Evolutionary conservation across 2,888 invertebrate genomes (phyloP).

Genomic region (Eilema griseolum): DNA sequence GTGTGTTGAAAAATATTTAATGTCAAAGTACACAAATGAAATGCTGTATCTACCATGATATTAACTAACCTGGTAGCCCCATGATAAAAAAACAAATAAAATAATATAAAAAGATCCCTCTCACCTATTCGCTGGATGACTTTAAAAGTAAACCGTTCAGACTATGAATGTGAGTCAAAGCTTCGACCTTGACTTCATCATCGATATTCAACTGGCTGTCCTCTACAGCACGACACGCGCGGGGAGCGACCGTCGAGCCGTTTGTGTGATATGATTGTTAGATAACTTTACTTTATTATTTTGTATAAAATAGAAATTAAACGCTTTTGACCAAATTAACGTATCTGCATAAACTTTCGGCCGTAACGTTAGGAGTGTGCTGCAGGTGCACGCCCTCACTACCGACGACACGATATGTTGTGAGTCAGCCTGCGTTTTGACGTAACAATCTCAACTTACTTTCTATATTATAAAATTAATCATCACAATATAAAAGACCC

Average conservation of each 20-base stretch:
- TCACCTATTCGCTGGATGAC: background rate
- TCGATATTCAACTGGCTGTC: background rate
- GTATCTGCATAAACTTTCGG: constrained; percentile 14
- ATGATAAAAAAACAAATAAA: too few species aligned
- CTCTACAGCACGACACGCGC: background rate
- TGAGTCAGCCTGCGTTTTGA: background rate
- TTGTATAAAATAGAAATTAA: constrained; percentile 14
- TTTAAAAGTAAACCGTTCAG: background rate
- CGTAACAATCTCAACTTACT: constrained; percentile 3
- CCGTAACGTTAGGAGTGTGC: background rate
- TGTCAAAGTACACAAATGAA: too few species aligned
- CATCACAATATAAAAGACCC: too few species aligned
- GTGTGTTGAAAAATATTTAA: too few species aligned
- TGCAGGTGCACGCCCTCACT: background rate
- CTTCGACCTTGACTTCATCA: background rate
- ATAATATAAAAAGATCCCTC: too few species aligned
- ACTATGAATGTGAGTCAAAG: background rate
- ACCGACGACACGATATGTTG: background rate
- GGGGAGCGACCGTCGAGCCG: background rate
- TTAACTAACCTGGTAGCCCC: too few species aligned
- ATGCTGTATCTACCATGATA: too few species aligned
- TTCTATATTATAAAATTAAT: too few species aligned
- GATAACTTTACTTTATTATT: constrained; percentile 26
- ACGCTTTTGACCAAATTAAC: constrained; percentile 36
- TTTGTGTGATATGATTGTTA: constrained; percentile 21